Evolutionary conservation across 2,888 invertebrate genomes (phyloP).

Genomic region (Drosophila infuscata): DNA sequence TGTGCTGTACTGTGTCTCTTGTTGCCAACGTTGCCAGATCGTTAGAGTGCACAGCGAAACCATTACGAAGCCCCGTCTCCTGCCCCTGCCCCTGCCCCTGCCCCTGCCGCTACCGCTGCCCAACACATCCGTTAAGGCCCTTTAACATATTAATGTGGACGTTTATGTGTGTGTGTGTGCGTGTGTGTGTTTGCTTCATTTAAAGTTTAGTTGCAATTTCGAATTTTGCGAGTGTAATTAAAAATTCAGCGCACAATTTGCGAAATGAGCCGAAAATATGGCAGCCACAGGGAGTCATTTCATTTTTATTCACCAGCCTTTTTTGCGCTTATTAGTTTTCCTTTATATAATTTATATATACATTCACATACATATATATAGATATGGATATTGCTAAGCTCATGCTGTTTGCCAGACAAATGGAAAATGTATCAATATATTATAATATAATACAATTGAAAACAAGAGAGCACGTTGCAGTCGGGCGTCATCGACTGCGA

Average conservation of each 20-base stretch:
- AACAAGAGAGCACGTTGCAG: too few relatives aligned
- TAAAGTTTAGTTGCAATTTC: constrained; percentile 73
- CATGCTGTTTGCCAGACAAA: neutral
- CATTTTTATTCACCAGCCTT: constrained; percentile 12
- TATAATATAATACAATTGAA: too few relatives aligned
- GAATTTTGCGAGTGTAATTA: constrained; percentile 67
- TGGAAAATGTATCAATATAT: neutral
- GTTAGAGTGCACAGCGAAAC: constrained; percentile 25
- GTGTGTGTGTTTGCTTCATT: constrained; percentile 50
- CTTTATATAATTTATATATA: constrained; percentile 15
- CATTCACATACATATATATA: neutral
- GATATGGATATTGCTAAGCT: neutral
- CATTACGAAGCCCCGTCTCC: constrained; percentile 2
- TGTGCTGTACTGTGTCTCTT: constrained; percentile 5
- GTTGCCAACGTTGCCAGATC: constrained; percentile 26
- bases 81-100: neutral
- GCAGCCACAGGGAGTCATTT: constrained; percentile 33
- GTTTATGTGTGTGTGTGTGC: constrained; percentile 13
- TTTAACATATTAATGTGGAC: constrained; percentile 3
- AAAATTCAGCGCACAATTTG: constrained; percentile 70
- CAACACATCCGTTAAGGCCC: neutral
- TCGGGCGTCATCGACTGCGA: too few relatives aligned
- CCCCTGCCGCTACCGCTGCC: neutral
- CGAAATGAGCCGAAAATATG: constrained; percentile 57
- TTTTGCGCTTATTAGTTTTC: constrained; percentile 41